Conservation (phyloP, 2,797 vertebrate species). For the Fringilla coelebs region DNA sequence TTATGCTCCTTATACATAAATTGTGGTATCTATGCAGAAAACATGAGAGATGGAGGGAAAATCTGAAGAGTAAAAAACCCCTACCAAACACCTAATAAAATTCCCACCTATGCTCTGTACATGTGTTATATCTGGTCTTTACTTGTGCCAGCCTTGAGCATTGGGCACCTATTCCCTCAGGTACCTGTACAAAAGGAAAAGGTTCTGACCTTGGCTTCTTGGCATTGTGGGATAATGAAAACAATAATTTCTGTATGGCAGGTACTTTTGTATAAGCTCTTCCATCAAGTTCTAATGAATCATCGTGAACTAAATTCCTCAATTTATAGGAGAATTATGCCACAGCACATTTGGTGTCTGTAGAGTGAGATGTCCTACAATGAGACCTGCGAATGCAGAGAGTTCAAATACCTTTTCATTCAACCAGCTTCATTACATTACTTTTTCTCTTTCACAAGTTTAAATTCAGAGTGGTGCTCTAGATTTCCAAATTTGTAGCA, state of each 20-base stretch:
- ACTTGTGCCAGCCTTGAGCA: not conserved
- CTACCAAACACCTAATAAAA: not conserved
- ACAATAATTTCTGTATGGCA: not conserved
- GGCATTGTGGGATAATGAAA: not conserved
- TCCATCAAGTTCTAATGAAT: not conserved
- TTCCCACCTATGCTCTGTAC: not conserved
- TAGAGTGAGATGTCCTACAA: not conserved
- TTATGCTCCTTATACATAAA: not conserved
- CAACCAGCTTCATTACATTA: not conserved
- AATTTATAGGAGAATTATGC: not conserved
- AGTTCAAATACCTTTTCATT: not conserved
- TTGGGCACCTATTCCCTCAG: not conserved
- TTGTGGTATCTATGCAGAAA: not conserved
- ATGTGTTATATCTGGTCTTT: not conserved
- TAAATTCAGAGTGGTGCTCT: not conserved
- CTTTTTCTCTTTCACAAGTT: not conserved
- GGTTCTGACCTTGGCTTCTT: not conserved
- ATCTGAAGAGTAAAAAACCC: not conserved
- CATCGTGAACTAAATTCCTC: not conserved
- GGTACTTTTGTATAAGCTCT: not conserved
- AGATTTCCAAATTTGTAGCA: not conserved
- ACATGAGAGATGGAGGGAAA: not conserved
- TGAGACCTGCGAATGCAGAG: not conserved
- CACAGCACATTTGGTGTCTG: not conserved
- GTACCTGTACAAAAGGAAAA: not conserved